A percentile compares a stretch with the other conserved stretches of the same genome.
phyloP scores from a whole-genome alignment of 23 tunicate genomes.

The Trididemnum clinides region DNA sequence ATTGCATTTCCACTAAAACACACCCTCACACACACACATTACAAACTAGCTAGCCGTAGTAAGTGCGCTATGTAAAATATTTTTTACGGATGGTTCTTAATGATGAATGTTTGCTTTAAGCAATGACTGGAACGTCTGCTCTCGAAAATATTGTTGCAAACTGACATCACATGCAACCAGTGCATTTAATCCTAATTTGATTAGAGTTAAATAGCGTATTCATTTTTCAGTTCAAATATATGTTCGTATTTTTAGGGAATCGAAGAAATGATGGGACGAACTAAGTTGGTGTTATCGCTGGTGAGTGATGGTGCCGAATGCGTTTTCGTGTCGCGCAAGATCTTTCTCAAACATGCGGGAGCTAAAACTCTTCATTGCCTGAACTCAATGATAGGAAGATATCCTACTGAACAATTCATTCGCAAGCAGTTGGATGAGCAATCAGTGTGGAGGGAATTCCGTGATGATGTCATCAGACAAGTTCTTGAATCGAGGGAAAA shows the following conservation, averaged over 20 bases:
- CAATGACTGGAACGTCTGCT: too few relatives aligned
- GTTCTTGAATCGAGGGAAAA: constrained; percentile 46
- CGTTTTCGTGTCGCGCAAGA: constrained; percentile 55
- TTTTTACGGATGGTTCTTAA: too few relatives aligned
- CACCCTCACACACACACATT: too few relatives aligned
- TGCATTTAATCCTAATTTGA: too few relatives aligned
- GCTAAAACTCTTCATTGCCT: constrained; percentile 27
- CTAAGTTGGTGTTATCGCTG: constrained; percentile 49
- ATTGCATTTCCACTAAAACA: too few relatives aligned
- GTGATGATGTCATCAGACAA: constrained; percentile 43
- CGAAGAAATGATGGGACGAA: constrained; percentile 75
- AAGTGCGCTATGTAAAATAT: too few relatives aligned
- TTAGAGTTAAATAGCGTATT: too few relatives aligned
- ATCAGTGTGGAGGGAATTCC: constrained; percentile 42
- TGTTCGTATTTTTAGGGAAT: constrained; percentile 51
- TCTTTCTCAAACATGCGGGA: constrained; percentile 52
- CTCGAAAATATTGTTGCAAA: too few relatives aligned
- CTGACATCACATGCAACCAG: too few relatives aligned
- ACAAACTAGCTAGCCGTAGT: too few relatives aligned
- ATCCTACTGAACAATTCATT: constrained; percentile 70
- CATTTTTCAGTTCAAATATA: too few relatives aligned
- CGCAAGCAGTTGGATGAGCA: constrained; percentile 46
- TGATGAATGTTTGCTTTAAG: too few relatives aligned
- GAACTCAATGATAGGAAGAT: constrained; percentile 42
- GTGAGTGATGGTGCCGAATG: constrained; percentile 71